A percentile compares a stretch with the other conserved stretches of the same genome.
phyloP scores from a whole-genome alignment of 2,888 invertebrate genomes.

The Aspidapion aeneum region DNA sequence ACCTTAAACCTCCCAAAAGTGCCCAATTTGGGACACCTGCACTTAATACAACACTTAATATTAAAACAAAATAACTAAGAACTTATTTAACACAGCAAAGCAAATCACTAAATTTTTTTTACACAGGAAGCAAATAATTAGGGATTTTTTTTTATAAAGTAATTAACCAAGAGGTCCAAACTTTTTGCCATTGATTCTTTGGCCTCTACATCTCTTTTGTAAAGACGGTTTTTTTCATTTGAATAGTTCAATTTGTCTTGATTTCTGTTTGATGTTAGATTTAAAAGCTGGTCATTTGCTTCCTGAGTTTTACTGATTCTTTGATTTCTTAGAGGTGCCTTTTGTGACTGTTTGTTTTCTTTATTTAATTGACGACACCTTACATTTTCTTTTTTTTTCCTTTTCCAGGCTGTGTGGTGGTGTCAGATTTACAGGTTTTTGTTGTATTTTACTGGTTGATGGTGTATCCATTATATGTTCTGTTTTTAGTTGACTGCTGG shows the following conservation, averaged over 20 bases:
- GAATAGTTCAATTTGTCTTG: background rate
- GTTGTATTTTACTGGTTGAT: background rate
- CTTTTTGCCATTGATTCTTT: background rate
- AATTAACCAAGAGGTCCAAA: background rate
- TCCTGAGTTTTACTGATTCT: background rate
- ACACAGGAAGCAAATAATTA: background rate
- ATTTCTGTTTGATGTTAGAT: background rate
- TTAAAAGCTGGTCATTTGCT: background rate
- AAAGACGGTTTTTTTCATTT: no score
- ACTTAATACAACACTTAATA: no score
- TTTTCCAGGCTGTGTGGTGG: background rate
- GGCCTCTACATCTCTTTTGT: background rate
- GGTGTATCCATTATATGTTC: background rate
- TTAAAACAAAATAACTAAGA: no score
- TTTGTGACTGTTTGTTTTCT: background rate
- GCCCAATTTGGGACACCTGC: no score
- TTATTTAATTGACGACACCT: background rate
- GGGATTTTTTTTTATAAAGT: background rate
- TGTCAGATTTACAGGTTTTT: background rate
- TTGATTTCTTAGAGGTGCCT: background rate
- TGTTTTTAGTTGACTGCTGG: background rate
- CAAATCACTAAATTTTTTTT: background rate
- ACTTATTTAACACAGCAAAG: background rate
- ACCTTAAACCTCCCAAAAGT: no score
- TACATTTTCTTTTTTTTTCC: background rate